Base-by-base conservation (phyloP, 92 coral and sea anemone genomes). In the Palythoa grandis region DNA sequence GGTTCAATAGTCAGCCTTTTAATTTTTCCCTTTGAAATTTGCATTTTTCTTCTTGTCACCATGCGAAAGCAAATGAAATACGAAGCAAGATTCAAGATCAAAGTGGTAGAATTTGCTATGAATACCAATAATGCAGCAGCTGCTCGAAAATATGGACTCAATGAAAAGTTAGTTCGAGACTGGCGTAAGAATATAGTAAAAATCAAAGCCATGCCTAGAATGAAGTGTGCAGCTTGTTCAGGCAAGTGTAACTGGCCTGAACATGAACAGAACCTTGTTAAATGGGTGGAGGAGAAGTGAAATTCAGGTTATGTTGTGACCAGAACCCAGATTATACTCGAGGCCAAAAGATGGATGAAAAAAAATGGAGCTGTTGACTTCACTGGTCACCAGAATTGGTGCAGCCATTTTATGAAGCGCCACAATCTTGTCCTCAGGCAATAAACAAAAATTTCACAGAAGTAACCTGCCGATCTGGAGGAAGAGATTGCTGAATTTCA, bases 121-220 rank as follows among this genome's bases (percentile, higher is more conserved):
- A 29, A 29, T 29, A 1, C 1, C 35, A 29, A n/a, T n/a, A n/a
- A n/a, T n/a, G n/a, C n/a, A n/a, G n/a, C n/a, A n/a, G n/a, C n/a
- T n/a, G n/a, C n/a, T n/a, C n/a, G 89, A 50, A 80, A 79, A 82
- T 91, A 83, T 77, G 67, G 86, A 48, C 75, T 91, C 68, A 87
- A 85, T 52, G 90, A 87, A 74, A 91, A 87, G 86, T 79, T 91
- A 39, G 93, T 91, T 15, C 70, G 89, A 58, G 93, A 91, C 87
- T 87, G 93, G 91, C 65, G 82, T n/a, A 78, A 69, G 60, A 66
- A 83, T 47, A 57, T 76, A 23, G 88, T 77, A 48, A 87, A 91
- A 70, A 69, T 91, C 13, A 82, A 73, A 73, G 53, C 40, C 40
- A 52, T 73, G 39, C 77, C 77, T 39, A n/a, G 57, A 73, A 73